A percentile compares a stretch with the other conserved stretches of the same genome.
Evolutionary conservation across 2,797 vertebrate species (phyloP).

Genomic region (Tolypeutes matacus): DNA sequence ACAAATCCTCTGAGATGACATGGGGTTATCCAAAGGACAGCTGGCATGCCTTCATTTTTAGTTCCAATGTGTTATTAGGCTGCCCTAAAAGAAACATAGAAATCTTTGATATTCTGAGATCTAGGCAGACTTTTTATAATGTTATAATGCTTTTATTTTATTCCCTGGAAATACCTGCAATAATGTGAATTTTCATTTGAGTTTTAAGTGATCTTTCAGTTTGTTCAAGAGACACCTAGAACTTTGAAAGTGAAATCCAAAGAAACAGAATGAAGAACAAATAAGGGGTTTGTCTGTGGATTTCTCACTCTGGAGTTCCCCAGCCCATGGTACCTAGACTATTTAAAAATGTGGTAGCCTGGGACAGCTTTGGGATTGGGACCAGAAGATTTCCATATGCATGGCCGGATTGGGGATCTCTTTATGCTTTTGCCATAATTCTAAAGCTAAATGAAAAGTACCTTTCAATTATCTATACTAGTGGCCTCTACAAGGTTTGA

Average conservation of each 20-base stretch:
- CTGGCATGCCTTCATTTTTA: neutral
- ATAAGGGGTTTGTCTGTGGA: neutral
- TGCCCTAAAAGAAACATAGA: neutral
- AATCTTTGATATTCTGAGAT: neutral
- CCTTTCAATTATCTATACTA: neutral
- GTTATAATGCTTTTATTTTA: slow-evolving; percentile 12
- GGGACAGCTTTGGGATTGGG: neutral
- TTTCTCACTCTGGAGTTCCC: neutral
- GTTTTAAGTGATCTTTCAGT: slow-evolving; percentile 19
- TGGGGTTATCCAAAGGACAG: slow-evolving; percentile 25
- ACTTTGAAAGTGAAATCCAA: neutral
- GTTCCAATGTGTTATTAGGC: neutral
- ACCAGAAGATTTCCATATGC: neutral
- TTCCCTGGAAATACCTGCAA: neutral
- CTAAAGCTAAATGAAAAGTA: slow-evolving; percentile 39
- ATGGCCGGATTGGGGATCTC: neutral
- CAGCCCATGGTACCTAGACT: neutral
- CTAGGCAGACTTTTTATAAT: neutral
- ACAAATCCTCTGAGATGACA: neutral
- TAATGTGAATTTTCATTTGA: slow-evolving; percentile 50
- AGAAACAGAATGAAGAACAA: slow-evolving; percentile 20
- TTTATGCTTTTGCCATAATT: slow-evolving; percentile 22
- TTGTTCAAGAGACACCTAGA: neutral
- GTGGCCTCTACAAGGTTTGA: neutral
- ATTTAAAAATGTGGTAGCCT: neutral